A percentile compares a stretch with the other conserved stretches of the same genome.
Conservation (phyloP, 2,888 invertebrate species). For the Phyto melanocephala region DNA sequence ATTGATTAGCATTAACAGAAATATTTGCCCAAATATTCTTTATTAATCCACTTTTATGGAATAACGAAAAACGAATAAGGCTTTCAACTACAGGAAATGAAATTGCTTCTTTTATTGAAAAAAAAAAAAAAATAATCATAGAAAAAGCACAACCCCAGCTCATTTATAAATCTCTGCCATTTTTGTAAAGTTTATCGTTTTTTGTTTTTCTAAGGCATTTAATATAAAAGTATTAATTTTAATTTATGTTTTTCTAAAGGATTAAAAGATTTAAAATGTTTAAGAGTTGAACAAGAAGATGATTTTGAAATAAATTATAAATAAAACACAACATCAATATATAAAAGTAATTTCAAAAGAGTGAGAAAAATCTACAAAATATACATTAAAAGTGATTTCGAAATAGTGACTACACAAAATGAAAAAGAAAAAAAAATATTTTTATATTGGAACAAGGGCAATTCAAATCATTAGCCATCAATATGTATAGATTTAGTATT, state of each 20-base stretch:
- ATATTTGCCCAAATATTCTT: background rate
- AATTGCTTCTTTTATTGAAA: background rate
- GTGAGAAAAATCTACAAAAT: constrained; percentile 43
- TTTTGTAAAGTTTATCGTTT: background rate
- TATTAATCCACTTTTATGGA: background rate
- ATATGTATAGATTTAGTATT: background rate
- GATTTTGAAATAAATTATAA: background rate
- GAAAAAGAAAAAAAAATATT: background rate
- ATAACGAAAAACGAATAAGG: background rate
- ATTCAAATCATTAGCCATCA: constrained; percentile 28
- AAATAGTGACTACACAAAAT: constrained; percentile 8
- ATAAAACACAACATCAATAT: constrained; percentile 49
- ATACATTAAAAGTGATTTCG: constrained; percentile 41
- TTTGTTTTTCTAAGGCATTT: background rate
- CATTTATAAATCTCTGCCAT: background rate
- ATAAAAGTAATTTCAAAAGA: constrained; percentile 6
- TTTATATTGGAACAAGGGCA: background rate
- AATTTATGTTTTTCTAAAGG: background rate
- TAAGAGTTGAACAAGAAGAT: background rate
- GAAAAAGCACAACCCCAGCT: background rate
- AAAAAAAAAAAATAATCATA: too few relatives aligned
- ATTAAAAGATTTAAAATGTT: background rate
- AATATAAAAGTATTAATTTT: background rate
- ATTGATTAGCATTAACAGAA: background rate
- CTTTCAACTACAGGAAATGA: background rate